A percentile compares a stretch with the other conserved stretches of the same genome.
Evolutionary conservation across 1,140 invertebrate genomes (phyloP).

Genomic region (Goniozus legneri): DNA sequence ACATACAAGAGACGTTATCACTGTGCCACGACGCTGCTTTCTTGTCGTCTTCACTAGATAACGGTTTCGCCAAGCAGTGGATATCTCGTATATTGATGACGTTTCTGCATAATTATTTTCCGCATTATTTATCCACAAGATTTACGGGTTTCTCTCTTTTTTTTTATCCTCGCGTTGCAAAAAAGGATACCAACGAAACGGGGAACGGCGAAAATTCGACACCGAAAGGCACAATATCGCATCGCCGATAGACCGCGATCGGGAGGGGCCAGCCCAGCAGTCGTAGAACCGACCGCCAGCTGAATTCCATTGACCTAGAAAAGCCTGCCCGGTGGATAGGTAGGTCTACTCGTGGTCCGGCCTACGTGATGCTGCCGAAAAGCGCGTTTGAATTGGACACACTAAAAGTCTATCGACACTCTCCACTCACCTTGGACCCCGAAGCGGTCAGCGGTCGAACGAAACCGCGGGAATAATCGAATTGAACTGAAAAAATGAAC

Average conservation of each 20-base stretch:
- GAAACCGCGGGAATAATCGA: too few species aligned
- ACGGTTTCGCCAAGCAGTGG: not conserved
- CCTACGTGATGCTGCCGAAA: slow-evolving; percentile 32
- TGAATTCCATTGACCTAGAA: slow-evolving; percentile 52
- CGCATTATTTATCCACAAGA: too few species aligned
- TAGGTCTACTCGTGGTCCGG: slow-evolving; percentile 33
- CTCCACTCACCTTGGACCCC: not conserved
- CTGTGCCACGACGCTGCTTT: not conserved
- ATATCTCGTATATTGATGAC: too few species aligned
- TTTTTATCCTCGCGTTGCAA: not conserved
- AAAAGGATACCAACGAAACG: not conserved
- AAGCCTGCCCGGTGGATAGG: slow-evolving; percentile 26
- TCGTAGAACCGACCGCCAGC: slow-evolving; percentile 26
- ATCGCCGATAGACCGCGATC: slow-evolving; percentile 13
- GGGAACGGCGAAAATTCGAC: not conserved
- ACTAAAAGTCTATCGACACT: too few species aligned
- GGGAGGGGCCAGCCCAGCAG: slow-evolving; percentile 21
- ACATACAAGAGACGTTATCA: not conserved
- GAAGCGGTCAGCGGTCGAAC: not conserved
- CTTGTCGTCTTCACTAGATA: not conserved
- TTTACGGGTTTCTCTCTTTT: too few species aligned
- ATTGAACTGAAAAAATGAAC: too few species aligned
- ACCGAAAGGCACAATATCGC: slow-evolving; percentile 7
- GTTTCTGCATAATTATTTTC: too few species aligned
- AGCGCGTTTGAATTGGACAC: slow-evolving; percentile 12